Evolutionary conservation across 2,888 invertebrate genomes (phyloP).

Genomic region (Heliconius aoede): DNA sequence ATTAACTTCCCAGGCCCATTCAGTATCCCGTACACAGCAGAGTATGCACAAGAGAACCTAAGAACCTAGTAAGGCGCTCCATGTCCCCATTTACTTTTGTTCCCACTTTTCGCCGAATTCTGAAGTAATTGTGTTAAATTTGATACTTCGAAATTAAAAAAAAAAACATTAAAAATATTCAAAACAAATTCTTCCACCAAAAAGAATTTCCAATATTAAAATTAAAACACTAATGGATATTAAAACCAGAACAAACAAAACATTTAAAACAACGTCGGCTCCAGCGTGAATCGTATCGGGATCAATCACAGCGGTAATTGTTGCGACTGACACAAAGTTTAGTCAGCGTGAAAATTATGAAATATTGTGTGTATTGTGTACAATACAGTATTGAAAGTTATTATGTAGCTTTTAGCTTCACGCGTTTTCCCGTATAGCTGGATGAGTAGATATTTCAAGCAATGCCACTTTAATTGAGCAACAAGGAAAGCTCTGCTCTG

Average conservation of each 20-base stretch:
- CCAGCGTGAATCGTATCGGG: conserved; percentile 15
- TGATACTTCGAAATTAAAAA: not conserved
- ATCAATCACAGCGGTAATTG: conserved; percentile 40
- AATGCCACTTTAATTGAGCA: too few species aligned
- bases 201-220: conserved; percentile 18
- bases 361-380: conserved; percentile 27
- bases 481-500: too few species aligned
- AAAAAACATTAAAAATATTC: not conserved
- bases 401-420: not conserved
- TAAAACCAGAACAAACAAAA: conserved; percentile 35
- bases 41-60: too few species aligned
- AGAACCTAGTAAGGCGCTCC: too few species aligned
- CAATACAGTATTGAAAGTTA: not conserved
- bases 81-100: too few species aligned
- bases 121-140: too few species aligned
- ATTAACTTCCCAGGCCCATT: too few species aligned
- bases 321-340: conserved; percentile 49
- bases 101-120: too few species aligned
- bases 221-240: conserved; percentile 36
- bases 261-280: conserved; percentile 27
- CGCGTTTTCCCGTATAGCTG: too few species aligned
- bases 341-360: conserved; percentile 45
- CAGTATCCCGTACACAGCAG: too few species aligned
- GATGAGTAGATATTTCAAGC: too few species aligned
- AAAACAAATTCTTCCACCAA: not conserved